A percentile compares a stretch with the other conserved stretches of the same genome.
Evolutionary conservation across 1,140 invertebrate species (phyloP).

Genomic region (Eupristina koningsbergeri): DNA sequence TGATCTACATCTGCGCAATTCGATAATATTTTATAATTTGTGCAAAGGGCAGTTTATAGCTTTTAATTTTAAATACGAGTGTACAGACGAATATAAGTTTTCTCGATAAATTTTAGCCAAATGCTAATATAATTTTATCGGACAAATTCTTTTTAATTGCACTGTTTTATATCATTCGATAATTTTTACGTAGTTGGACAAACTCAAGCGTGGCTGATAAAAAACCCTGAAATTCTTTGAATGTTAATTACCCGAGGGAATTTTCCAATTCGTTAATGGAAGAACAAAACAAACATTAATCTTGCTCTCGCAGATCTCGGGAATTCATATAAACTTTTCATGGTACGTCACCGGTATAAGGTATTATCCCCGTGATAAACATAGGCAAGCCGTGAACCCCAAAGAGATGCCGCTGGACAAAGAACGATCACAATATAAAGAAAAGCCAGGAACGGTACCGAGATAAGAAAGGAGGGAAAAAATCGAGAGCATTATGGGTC

Average conservation of each 20-base stretch:
- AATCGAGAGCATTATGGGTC: slow-evolving; percentile 47
- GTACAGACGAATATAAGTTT: too few relatives aligned
- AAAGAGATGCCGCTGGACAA: slow-evolving; percentile 26
- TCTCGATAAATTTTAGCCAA: too few relatives aligned
- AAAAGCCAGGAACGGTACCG: slow-evolving; percentile 5
- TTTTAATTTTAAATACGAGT: too few relatives aligned
- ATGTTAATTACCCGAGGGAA: not conserved
- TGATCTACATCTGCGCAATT: too few relatives aligned
- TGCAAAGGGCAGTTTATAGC: too few relatives aligned
- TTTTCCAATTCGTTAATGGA: not conserved
- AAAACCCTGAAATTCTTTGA: too few relatives aligned
- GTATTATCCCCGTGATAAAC: not conserved
- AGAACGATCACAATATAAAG: not conserved
- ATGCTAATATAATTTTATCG: too few relatives aligned
- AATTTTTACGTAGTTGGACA: slow-evolving; percentile 1
- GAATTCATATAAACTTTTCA: not conserved
- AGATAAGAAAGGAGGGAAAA: slow-evolving; percentile 37
- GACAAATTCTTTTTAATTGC: too few relatives aligned
- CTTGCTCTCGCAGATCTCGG: not conserved
- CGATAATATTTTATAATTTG: too few relatives aligned
- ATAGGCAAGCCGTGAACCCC: not conserved
- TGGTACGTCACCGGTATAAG: not conserved
- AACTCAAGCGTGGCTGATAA: not conserved
- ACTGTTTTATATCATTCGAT: not conserved
- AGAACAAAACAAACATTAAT: not conserved